Conservation (phyloP, 2,888 invertebrate species). For the Minunthozetes semirufus region DNA sequence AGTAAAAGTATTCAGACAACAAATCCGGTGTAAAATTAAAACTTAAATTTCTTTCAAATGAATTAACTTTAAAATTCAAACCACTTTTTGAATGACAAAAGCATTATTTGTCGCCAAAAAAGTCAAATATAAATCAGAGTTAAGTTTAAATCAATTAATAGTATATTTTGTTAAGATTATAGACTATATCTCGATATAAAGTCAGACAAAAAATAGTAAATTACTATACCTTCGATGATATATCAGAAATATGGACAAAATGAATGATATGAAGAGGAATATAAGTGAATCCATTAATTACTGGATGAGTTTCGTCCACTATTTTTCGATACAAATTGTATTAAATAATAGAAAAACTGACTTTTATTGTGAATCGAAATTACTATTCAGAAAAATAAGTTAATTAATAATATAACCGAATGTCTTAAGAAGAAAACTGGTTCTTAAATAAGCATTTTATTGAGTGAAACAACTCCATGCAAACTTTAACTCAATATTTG, state of each 20-base stretch:
- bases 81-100: no score
- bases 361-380: background rate
- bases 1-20: background rate
- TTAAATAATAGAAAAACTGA: background rate
- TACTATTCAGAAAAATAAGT: background rate
- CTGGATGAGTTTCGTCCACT: background rate
- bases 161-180: no score
- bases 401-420: background rate
- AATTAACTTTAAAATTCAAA: background rate
- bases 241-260: conserved; percentile 2
- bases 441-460: background rate
- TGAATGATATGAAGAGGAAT: conserved; percentile 3
- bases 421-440: background rate
- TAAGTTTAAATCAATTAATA: no score
- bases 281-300: conserved; percentile 16
- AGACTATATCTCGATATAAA: no score
- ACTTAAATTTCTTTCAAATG: background rate
- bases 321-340: background rate
- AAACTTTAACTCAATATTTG: background rate
- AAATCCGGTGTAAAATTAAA: conserved; percentile 4
- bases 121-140: no score
- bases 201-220: background rate
- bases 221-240: conserved; percentile 14
- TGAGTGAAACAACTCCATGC: background rate
- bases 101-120: no score